phyloP scores from a whole-genome alignment of 2,797 vertebrate genomes.

The Lacerta viridis region DNA sequence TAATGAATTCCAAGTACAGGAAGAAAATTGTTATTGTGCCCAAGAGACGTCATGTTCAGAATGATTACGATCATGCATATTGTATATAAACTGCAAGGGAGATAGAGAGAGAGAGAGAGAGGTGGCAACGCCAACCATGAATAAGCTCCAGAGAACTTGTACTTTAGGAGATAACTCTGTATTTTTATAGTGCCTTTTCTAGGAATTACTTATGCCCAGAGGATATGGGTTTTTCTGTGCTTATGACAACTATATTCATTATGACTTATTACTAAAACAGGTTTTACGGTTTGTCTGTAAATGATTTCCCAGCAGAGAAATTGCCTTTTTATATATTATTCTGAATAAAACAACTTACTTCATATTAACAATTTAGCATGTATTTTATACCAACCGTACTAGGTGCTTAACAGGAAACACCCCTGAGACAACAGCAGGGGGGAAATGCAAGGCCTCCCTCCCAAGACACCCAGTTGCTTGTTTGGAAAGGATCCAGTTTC shows the following conservation, averaged over 20 bases:
- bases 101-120: background rate
- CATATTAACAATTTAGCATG: too few species aligned
- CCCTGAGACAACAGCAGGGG: background rate
- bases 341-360: background rate
- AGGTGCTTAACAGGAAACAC: background rate
- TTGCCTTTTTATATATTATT: background rate
- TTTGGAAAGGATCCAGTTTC: background rate
- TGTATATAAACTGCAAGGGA: background rate
- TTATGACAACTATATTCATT: conserved; percentile 7
- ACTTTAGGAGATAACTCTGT: background rate
- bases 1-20: conserved; percentile 8
- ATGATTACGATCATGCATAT: background rate
- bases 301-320: conserved; percentile 31
- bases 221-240: background rate
- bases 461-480: background rate
- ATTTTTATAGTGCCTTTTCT: conserved; percentile 38
- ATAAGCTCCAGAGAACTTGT: background rate
- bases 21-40: conserved; percentile 34
- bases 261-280: conserved; percentile 2
- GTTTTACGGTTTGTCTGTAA: conserved; percentile 54
- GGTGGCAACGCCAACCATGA: conserved; percentile 26
- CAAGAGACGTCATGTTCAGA: conserved; percentile 40
- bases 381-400: background rate
- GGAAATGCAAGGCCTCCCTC: background rate
- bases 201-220: conserved; percentile 16